Evolutionary conservation across 2,113 vertebrate species (phyloP).

Genomic region (Chionomys nivalis): DNA sequence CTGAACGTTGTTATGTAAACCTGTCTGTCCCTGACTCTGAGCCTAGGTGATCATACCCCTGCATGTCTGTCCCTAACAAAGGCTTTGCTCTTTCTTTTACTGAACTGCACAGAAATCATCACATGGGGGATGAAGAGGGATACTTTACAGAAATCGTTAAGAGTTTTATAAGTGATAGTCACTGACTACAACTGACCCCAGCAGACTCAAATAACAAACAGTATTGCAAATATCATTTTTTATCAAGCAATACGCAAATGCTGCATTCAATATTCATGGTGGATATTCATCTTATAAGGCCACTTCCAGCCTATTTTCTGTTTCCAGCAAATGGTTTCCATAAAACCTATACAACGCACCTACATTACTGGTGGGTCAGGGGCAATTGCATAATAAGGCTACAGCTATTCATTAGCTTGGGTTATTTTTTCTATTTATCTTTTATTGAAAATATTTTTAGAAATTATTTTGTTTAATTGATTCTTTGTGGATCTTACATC

Average conservation of each 20-base stretch:
- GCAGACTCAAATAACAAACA: neutral
- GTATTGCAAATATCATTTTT: neutral
- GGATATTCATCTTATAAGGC: too few relatives aligned
- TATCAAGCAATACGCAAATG: neutral
- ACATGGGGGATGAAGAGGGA: neutral
- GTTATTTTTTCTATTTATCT: neutral
- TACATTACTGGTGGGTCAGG: neutral
- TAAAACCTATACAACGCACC: neutral
- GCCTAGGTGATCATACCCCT: neutral
- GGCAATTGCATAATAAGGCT: neutral
- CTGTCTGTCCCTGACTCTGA: neutral
- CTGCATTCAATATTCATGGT: neutral
- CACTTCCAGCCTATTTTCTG: neutral
- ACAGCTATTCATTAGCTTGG: neutral
- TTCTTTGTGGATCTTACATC: too few relatives aligned
- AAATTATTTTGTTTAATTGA: too few relatives aligned
- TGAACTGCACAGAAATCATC: neutral
- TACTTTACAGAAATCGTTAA: neutral
- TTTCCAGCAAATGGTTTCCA: neutral
- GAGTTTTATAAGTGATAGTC: neutral
- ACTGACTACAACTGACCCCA: neutral
- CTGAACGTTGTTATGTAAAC: neutral
- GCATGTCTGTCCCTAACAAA: neutral
- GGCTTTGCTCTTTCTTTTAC: neutral
- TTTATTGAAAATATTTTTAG: neutral